Evolutionary conservation across 1,140 invertebrate species (phyloP), one percentile per base, ranked within the genome.

Genomic region (Phenacoccus solenopsis): DNA sequence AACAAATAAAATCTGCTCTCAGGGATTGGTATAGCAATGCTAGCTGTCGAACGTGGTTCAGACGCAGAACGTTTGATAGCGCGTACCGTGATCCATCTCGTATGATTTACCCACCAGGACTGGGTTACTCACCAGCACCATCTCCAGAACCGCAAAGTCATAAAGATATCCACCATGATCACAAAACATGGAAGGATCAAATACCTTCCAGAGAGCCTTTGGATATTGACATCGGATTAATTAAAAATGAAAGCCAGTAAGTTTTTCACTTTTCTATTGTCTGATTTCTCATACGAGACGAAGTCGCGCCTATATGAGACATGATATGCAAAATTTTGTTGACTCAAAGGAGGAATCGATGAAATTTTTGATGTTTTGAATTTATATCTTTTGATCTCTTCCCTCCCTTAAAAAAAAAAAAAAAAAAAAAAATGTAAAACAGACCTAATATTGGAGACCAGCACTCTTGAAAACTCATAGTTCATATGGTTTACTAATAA

Each of bases 61-160:
- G 93, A 13, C 84, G 90, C 49, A 84, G 90, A 28, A 87, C 89
- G 28, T 80, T 95, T 0, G 85, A 84, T 74, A 88, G 88, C 61
- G 92, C 91, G 56, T 93, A 90, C 78, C 89, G 88, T 21, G 90
- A 95, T 78, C 91, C 92, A 4, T 93, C 91, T n/a, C 88, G 86
- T 76, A 95, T 95, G 93, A 90, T 96, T 20, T 96, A 96, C 80
- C 93, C 93, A 68, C 91, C 91, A 16, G 90, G 89, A 10, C 85
- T 90, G 67, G 81, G 79, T 12, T 92, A 90, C 74, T 91, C 89
- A 0, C 90, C 90, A 1, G 86, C 89, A 75, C 81, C 82, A 1
- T 86, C 85, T 9, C 87, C 88, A 0, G 87, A 85, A 75, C 80
- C 78, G 67, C 77, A 80, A 72, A 16, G 21, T 56, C 73, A 79